A percentile compares a stretch with the other conserved stretches of the same genome.
Conservation (phyloP, 2,113 vertebrate genomes). For the Anguilla rostrata region DNA sequence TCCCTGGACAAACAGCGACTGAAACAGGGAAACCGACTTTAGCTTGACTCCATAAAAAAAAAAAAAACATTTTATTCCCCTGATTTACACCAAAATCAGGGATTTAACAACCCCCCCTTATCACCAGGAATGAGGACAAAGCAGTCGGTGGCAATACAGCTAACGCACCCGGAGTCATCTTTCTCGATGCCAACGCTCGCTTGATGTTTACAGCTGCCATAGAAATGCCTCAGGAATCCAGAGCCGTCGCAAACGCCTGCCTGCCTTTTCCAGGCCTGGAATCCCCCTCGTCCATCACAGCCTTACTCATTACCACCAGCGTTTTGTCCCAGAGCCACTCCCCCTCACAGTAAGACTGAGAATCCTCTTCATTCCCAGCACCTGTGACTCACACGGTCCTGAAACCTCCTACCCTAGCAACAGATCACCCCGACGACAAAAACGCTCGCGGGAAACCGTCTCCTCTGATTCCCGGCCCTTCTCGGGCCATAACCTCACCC, state of each 20-base stretch:
- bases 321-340: background rate
- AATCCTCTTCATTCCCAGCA: background rate
- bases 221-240: constrained; percentile 34
- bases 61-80: background rate
- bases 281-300: background rate
- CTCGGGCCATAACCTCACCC: constrained; percentile 28
- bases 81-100: background rate
- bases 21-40: background rate
- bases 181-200: background rate
- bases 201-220: constrained; percentile 47
- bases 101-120: constrained; percentile 29
- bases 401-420: constrained; percentile 44
- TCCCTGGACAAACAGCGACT: background rate
- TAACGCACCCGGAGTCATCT: constrained; percentile 1
- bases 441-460: constrained; percentile 41
- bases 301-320: background rate
- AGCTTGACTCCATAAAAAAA: background rate
- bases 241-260: background rate
- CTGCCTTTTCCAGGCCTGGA: background rate
- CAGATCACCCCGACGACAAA: constrained; percentile 47
- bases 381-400: constrained; percentile 48
- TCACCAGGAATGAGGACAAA: background rate
- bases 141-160: constrained; percentile 14
- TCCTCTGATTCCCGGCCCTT: constrained; percentile 35
- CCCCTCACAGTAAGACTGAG: background rate